Conservation (phyloP, 2,113 vertebrate genomes). For the Glaucidium brasilianum region DNA sequence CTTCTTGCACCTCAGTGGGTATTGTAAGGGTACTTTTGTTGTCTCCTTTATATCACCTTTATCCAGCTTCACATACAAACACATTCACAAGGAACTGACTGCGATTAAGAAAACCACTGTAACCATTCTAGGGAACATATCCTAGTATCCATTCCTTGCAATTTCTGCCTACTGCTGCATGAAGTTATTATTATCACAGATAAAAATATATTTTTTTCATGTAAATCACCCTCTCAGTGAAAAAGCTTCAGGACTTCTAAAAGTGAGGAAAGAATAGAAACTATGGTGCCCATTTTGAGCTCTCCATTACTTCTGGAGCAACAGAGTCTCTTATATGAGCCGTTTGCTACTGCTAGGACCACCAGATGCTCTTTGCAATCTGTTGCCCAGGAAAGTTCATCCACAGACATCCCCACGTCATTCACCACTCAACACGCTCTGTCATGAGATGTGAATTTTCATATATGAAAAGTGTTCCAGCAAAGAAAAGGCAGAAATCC, state of each 20-base stretch:
- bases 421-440: background rate
- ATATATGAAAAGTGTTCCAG: background rate
- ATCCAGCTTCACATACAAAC: background rate
- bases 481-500: background rate
- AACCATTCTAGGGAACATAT: background rate
- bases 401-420: fast-evolving
- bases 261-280: background rate
- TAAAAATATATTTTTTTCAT: background rate
- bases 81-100: background rate
- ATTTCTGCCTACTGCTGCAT: background rate
- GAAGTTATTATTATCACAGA: background rate
- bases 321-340: background rate
- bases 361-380: background rate
- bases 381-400: background rate
- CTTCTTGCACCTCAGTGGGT: background rate
- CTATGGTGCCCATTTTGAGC: background rate
- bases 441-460: fast-evolving
- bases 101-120: background rate
- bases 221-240: background rate
- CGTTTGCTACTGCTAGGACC: background rate
- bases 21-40: background rate
- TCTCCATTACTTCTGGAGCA: background rate
- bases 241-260: background rate
- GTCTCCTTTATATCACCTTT: background rate
- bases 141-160: background rate